phyloP scores from a whole-genome alignment of 2,113 vertebrate species.

The Taxidea taxus region DNA sequence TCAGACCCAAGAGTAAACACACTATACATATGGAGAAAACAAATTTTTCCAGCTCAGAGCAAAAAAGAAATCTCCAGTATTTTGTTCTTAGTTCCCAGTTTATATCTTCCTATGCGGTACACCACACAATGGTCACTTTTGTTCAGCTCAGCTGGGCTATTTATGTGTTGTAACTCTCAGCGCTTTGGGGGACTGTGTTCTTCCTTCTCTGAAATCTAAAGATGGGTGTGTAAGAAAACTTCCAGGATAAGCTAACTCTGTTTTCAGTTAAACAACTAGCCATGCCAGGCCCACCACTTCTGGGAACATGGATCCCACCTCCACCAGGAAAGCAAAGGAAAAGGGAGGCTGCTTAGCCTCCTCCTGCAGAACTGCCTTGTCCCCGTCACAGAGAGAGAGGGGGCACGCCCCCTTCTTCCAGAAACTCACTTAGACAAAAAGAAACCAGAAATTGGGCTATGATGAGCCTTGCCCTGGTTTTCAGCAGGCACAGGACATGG shows the following conservation, averaged over 20 bases:
- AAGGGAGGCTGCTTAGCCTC: too few relatives aligned
- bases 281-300: background rate
- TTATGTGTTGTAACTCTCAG: conserved; percentile 41
- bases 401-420: background rate
- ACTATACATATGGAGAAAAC: background rate
- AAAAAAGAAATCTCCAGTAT: conserved; percentile 20
- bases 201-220: conserved; percentile 60
- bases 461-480: background rate
- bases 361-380: background rate
- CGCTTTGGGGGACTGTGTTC: conserved; percentile 2
- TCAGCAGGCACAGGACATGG: background rate
- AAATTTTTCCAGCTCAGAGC: background rate
- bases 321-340: background rate
- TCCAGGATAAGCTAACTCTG: conserved; percentile 6
- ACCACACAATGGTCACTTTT: conserved; percentile 52
- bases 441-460: background rate
- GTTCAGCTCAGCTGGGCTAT: conserved; percentile 30
- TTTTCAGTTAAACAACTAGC: background rate
- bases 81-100: conserved; percentile 42
- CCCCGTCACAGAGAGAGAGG: background rate
- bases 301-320: background rate
- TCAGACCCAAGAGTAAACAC: background rate
- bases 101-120: conserved; percentile 13
- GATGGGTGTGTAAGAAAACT: conserved; percentile 9
- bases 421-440: background rate